Evolutionary conservation across 2,113 vertebrate species (phyloP).

Genomic region (Trachemys scripta): DNA sequence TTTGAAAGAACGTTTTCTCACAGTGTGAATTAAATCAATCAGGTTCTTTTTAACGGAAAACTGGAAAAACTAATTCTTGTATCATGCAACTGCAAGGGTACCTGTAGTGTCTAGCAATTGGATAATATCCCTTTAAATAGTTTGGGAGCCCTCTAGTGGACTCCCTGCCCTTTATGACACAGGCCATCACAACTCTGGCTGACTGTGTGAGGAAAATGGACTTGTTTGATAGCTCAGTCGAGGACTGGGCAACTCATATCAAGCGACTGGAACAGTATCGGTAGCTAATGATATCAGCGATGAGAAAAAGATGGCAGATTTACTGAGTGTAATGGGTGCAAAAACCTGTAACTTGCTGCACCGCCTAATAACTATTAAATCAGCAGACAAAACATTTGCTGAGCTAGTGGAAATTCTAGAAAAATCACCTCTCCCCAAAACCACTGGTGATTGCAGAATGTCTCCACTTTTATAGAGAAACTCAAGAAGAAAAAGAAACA

Average conservation of each 20-base stretch:
- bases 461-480: not conserved
- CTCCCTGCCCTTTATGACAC: too few relatives aligned
- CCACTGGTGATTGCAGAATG: not conserved
- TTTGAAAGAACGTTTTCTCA: not conserved
- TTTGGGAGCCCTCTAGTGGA: too few relatives aligned
- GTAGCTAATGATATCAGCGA: rapidly evolving
- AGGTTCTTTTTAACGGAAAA: not conserved
- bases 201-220: too few relatives aligned
- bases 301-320: rapidly evolving
- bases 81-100: not conserved
- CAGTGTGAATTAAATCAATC: not conserved
- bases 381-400: not conserved
- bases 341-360: not conserved
- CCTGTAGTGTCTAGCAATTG: too few relatives aligned
- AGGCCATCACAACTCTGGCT: too few relatives aligned
- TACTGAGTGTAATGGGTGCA: not conserved
- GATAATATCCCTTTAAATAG: too few relatives aligned
- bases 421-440: not conserved
- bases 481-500: not conserved
- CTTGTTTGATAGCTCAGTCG: not conserved
- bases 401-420: not conserved
- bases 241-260: not conserved
- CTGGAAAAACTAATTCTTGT: rapidly evolving
- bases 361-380: not conserved
- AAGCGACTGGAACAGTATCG: not conserved